phyloP scores from a whole-genome alignment of 1,140 invertebrate genomes.

The Drosophila ogumai region DNA sequence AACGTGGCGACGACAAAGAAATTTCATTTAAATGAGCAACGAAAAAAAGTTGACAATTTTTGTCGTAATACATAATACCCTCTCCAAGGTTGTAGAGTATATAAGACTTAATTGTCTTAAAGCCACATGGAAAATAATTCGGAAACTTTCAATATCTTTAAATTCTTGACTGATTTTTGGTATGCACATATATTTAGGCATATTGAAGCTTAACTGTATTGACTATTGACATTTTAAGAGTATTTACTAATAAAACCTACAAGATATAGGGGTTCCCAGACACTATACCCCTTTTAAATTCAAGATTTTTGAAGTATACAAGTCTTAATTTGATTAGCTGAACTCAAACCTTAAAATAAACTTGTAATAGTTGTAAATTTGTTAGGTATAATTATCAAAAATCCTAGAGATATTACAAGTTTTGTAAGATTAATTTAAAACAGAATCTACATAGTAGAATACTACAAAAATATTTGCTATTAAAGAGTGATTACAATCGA shows the following conservation, averaged over 20 bases:
- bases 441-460: background rate
- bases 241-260: background rate
- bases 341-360: too few relatives aligned
- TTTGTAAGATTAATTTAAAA: background rate
- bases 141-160: background rate
- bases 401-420: too few relatives aligned
- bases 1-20: conserved; percentile 55
- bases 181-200: background rate
- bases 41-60: conserved; percentile 25
- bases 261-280: background rate
- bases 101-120: background rate
- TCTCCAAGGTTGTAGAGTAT: background rate
- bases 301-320: background rate
- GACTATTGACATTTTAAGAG: background rate
- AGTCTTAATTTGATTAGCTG: too few relatives aligned
- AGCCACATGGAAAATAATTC: background rate
- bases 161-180: background rate
- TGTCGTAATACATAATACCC: conserved; percentile 12
- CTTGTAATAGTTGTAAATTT: too few relatives aligned
- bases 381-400: too few relatives aligned
- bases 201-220: background rate
- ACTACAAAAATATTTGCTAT: background rate
- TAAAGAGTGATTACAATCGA: background rate
- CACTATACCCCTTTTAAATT: background rate
- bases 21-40: conserved; percentile 58